These are phyloP conservation scores for Edolisoma coerulescens DNA, from an alignment of 2,113 vertebrate genomes.

Conservation along the genomic window DNA sequence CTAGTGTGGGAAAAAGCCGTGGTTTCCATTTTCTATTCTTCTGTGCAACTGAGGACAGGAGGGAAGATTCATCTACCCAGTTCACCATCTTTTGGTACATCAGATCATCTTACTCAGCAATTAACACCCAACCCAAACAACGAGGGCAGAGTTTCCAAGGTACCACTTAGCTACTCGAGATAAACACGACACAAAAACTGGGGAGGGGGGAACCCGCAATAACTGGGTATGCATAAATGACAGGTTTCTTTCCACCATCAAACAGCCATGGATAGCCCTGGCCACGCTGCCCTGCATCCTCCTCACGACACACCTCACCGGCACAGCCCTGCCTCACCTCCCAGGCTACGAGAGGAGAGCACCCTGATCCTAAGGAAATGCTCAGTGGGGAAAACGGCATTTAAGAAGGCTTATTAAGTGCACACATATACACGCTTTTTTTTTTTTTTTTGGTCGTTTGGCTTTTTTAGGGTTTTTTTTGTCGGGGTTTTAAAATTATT, in stretches of 20 bases:
- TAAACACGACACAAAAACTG: not conserved
- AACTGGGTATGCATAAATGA: not conserved
- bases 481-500: not conserved
- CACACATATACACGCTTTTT: no score
- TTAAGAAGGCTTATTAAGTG: not conserved
- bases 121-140: not conserved
- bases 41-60: not conserved
- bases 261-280: not conserved
- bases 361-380: not conserved
- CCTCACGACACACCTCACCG: not conserved
- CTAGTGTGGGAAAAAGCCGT: not conserved
- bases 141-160: conserved; percentile 22
- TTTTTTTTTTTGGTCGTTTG: no score
- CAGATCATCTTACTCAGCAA: not conserved
- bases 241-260: not conserved
- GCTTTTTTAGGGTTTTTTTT: not conserved
- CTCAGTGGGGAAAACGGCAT: not conserved
- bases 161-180: not conserved
- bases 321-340: not conserved
- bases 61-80: not conserved
- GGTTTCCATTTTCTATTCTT: not conserved
- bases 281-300: not conserved
- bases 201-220: not conserved
- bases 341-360: rapidly evolving
- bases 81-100: not conserved